Evolutionary conservation across 2,113 vertebrate genomes (phyloP), one percentile per base, ranked within the genome.

Genomic region (Eulacestoma nigropectus): DNA sequence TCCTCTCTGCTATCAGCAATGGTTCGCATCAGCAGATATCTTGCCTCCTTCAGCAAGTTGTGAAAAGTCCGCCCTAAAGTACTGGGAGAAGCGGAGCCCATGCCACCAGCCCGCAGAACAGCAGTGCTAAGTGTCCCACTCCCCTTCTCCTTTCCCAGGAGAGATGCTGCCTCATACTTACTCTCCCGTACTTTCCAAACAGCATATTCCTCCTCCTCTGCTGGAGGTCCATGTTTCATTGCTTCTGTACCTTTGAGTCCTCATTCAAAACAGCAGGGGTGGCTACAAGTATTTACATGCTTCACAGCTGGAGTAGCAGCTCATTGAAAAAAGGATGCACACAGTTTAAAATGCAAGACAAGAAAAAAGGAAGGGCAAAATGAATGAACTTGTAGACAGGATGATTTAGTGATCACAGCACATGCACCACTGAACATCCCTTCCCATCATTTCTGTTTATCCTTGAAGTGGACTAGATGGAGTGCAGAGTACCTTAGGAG

Each of bases 11-110:
- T 63, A 42, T 59, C 19, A 80, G 44, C 19, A 79, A 22, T 29
- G 10, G 30, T 41, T 94, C 0, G 0, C 1, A 1, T 46, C 65
- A 79, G 39, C 33, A 47, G 30, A n/a, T 55, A 72, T 23, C 17
- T 82, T 64, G 6, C 33, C 27, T 93, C 4, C 35, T 64, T 89
- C 62, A 30, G 27, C 23, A 18, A 75, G 8, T 39, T 41, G 23
- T 23, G 39, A 68, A 72, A 89, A 82, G 23, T 5, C 7, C 75
- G 11, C 33, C 30, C 39, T 44, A 15, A 50, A 55, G 26, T 33
- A 4, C 33, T 72, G 35, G 41, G 25, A 82, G 47, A 78, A 65
- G 7, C 1, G 1, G 14, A 87, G 4, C 11, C 26, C 16, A 8
- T 14, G 39, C 19, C 19, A 35, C 11, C 35, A 50, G 23, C 10